These are phyloP conservation scores for Ctenicera cuprea DNA, from an alignment of 2,888 invertebrate genomes.

Conservation along the genomic window DNA sequence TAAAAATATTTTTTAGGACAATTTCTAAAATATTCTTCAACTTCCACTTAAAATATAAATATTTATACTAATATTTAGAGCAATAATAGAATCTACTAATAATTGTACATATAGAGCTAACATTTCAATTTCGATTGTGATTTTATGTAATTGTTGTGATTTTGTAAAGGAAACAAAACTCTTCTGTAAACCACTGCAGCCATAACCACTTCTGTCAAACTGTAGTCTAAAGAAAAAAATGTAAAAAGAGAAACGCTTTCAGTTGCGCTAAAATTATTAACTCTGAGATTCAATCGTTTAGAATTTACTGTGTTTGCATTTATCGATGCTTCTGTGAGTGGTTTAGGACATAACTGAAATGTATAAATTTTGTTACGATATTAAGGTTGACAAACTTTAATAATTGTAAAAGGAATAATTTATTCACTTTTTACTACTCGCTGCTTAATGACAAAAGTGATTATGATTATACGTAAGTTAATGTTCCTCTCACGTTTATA, in stretches of 20 bases:
- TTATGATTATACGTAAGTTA: constrained; percentile 21
- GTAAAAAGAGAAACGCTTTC: background rate
- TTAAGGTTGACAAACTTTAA: too few species aligned
- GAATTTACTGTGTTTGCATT: too few species aligned
- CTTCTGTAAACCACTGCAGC: background rate
- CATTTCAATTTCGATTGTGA: constrained; percentile 27
- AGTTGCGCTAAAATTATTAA: too few species aligned
- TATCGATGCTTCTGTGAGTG: too few species aligned
- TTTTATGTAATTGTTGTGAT: constrained; percentile 28
- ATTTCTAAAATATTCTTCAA: background rate
- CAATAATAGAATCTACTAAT: constrained; percentile 30
- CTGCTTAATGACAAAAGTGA: constrained; percentile 7
- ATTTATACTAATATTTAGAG: constrained; percentile 34
- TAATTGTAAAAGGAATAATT: too few species aligned
- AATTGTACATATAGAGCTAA: constrained; percentile 18
- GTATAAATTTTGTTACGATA: too few species aligned
- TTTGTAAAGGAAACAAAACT: constrained; percentile 10
- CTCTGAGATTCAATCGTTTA: too few species aligned
- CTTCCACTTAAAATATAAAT: constrained; percentile 14
- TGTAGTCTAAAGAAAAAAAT: too few species aligned
- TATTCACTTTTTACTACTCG: background rate
- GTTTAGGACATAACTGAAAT: too few species aligned
- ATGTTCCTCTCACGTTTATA: constrained; percentile 38
- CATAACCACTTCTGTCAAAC: constrained; percentile 5
- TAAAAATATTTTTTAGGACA: background rate